A percentile compares a stretch with the other conserved stretches of the same genome.
These are phyloP conservation scores for Pogonocherus hispidulus DNA, from an alignment of 2,888 invertebrate genomes.

Conservation along the genomic window DNA sequence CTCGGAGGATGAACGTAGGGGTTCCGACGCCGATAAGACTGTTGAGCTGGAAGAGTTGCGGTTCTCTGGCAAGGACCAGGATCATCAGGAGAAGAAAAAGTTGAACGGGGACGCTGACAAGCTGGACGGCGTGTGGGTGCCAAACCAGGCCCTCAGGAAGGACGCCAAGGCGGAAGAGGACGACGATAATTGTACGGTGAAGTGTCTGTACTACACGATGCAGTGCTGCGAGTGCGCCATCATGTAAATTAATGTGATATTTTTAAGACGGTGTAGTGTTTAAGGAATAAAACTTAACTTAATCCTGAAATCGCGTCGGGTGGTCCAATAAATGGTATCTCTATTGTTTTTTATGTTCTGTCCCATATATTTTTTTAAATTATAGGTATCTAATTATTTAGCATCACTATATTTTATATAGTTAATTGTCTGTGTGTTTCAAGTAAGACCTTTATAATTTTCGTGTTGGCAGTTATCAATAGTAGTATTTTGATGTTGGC, in stretches of 20 bases:
- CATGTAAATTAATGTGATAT: conserved; percentile 50
- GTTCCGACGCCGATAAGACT: conserved; percentile 47
- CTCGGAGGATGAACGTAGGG: conserved; percentile 32
- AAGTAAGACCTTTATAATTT: too few species aligned
- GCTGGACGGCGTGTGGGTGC: conserved; percentile 49
- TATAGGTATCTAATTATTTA: too few species aligned
- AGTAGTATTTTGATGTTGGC: too few species aligned
- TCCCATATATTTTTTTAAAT: too few species aligned
- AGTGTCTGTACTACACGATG: conserved; percentile 75
- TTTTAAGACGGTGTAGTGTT: conserved; percentile 19
- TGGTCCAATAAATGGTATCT: neutral
- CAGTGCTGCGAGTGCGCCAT: conserved; percentile 77
- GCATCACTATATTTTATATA: too few species aligned
- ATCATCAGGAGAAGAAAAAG: conserved; percentile 48
- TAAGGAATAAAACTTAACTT: conserved; percentile 5
- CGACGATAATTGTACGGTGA: conserved; percentile 74
- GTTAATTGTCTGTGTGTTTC: too few species aligned
- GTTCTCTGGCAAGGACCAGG: conserved; percentile 37
- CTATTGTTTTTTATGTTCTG: too few species aligned
- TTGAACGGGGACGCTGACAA: conserved; percentile 52
- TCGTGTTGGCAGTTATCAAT: too few species aligned
- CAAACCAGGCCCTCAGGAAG: conserved; percentile 33
- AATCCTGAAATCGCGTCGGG: neutral
- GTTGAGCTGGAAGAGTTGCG: conserved; percentile 40
- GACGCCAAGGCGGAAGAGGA: conserved; percentile 62